phyloP scores from a whole-genome alignment of 2,888 invertebrate species.

The Exephanes ischioxanthus region DNA sequence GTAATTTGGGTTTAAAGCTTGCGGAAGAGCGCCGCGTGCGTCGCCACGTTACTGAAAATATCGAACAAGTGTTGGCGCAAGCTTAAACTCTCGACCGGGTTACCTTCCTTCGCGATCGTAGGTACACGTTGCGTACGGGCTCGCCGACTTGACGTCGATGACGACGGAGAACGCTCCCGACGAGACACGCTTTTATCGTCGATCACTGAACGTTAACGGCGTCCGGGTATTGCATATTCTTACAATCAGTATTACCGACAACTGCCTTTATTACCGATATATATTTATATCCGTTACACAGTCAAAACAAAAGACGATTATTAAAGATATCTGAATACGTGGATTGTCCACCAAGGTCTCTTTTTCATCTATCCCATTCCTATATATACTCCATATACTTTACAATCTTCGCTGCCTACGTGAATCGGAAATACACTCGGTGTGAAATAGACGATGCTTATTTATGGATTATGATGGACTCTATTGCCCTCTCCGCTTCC shows the following conservation, averaged over 20 bases:
- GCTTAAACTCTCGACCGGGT: slow-evolving; percentile 21
- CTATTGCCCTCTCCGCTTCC: slow-evolving; percentile 42
- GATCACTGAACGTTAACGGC: slow-evolving; percentile 35
- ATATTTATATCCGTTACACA: not conserved
- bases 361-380: slow-evolving; percentile 2
- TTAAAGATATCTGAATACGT: slow-evolving; percentile 14
- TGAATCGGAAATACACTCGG: slow-evolving; percentile 64
- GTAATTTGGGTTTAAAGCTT: not conserved
- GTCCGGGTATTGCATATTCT: slow-evolving; percentile 2
- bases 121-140: slow-evolving; percentile 15
- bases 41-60: slow-evolving; percentile 54
- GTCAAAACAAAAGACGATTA: not conserved
- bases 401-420: slow-evolving; percentile 60
- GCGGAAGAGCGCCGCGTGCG: slow-evolving; percentile 27
- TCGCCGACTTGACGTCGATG: not conserved
- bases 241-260: slow-evolving; percentile 43
- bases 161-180: not conserved
- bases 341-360: slow-evolving; percentile 76
- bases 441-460: slow-evolving; percentile 74
- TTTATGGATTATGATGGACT: slow-evolving; percentile 79
- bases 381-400: slow-evolving; percentile 1
- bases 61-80: not conserved
- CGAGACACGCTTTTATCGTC: slow-evolving; percentile 3
- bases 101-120: slow-evolving; percentile 63
- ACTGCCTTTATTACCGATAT: slow-evolving; percentile 38